Evolutionary conservation across 2,797 vertebrate species (phyloP), one percentile per base, ranked within the genome.

Genomic region (Urophycis tenuis): DNA sequence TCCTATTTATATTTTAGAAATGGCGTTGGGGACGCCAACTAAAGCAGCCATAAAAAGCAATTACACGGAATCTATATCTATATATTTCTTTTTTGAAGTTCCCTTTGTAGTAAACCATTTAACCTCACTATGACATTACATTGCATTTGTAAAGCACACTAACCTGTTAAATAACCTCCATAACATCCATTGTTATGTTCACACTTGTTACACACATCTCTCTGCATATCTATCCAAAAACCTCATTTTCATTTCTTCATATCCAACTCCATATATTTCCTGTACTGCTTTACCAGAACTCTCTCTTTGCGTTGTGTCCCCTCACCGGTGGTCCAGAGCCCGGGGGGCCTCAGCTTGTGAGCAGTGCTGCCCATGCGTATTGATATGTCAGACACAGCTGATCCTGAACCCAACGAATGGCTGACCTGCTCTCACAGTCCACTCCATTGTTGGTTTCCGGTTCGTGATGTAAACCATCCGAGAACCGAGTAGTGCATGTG

Each of bases 401-500:
- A 78, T 73, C 82, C 71, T 32, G 71, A 31, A 4, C 53, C 67
- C 12, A 74, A 30, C 72, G 10, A 75, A 60, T 64, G 45, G 34
- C 53, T 80, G 87, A 76, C 82, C 69, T 85, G 83, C 86, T 85
- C 81, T 90, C 85, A 85, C 86, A 88, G 75, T 90, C 87, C 87
- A 88, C 29, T 85, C 90, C 86, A 87, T 88, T 90, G 89, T 91
- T 91, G 90, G 88, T 89, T 89, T 60, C 22, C 90, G 90, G 90
- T 89, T 91, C 91, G 88, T 90, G 86, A 82, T 88, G 85, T 86
- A 83, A 89, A 87, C 85, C 86, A 83, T 89, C 83, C 49, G 81
- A 78, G 83, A 87, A 82, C 73, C 34, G 79, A 83, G 81, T 87
- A 89, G 79, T 93, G 93, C 93, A 94, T 94, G 92, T 90, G 92